Conservation (phyloP, 2,113 vertebrate species). For the Scophthalmus maximus region DNA sequence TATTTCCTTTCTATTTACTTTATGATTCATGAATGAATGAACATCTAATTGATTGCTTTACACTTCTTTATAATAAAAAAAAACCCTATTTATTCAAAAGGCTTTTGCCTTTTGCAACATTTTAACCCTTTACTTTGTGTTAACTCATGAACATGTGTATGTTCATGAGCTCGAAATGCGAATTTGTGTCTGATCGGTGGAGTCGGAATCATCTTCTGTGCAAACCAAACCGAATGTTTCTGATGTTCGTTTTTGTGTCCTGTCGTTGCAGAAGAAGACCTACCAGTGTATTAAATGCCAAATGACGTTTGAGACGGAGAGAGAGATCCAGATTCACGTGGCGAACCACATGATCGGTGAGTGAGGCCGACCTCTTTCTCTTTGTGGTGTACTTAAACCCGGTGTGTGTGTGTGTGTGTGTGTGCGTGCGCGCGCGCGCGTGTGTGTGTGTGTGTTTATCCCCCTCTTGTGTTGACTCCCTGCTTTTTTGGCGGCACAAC, state of each 20-base stretch:
- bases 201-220: too few species aligned
- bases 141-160: too few species aligned
- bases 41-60: neutral
- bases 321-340: slow-evolving; percentile 99
- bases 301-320: slow-evolving; percentile 99
- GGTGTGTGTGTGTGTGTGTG: slow-evolving; percentile 16
- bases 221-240: too few species aligned
- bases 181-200: neutral
- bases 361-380: slow-evolving; percentile 60
- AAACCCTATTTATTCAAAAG: neutral
- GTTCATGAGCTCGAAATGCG: neutral
- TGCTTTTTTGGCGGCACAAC: too few species aligned
- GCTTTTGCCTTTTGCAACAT: neutral
- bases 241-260: neutral
- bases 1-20: too few species aligned
- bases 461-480: too few species aligned
- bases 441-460: slow-evolving; percentile 13
- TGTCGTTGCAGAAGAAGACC: slow-evolving; percentile 91
- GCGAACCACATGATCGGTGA: slow-evolving; percentile 99
- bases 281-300: slow-evolving; percentile 99
- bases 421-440: slow-evolving; percentile 22
- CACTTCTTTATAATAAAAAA: neutral
- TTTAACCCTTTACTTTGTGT: too few species aligned
- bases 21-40: too few species aligned
- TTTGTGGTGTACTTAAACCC: neutral